Percentiles rank a stretch among this genome's conserved stretches.
phyloP scores from a whole-genome alignment of 2,888 invertebrate genomes.

The Drosophila austrosaltans region DNA sequence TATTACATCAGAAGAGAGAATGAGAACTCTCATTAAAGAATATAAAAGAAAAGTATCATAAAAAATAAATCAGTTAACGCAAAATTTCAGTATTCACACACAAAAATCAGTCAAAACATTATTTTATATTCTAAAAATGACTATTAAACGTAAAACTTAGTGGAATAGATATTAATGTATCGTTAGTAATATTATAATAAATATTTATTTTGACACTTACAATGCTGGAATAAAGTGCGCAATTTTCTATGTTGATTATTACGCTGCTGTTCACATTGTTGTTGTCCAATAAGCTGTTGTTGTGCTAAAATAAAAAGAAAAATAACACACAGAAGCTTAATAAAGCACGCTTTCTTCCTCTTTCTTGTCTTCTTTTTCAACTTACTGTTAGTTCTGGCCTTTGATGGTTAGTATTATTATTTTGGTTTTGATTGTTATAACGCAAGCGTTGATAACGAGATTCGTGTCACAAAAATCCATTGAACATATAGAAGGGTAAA shows the following conservation, averaged over 20 bases:
- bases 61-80: no score
- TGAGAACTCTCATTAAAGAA: no score
- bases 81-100: no score
- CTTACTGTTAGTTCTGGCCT: constrained; percentile 60
- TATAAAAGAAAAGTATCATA: no score
- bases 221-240: constrained; percentile 57
- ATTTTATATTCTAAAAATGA: no score
- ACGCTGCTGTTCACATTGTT: constrained; percentile 68
- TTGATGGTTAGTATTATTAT: constrained; percentile 43
- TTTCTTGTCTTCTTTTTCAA: background rate
- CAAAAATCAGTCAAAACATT: no score
- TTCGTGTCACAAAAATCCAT: constrained; percentile 75
- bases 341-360: constrained; percentile 18
- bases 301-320: constrained; percentile 40
- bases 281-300: constrained; percentile 62
- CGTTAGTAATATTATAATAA: no score
- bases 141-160: no score
- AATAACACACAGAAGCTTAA: background rate
- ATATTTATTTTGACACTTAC: constrained; percentile 44
- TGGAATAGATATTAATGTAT: no score
- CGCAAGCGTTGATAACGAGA: constrained; percentile 70
- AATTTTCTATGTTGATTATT: constrained; percentile 68
- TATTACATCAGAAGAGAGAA: no score
- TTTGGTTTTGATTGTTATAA: constrained; percentile 54
- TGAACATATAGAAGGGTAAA: constrained; percentile 70